phyloP scores from a whole-genome alignment of 2,113 vertebrate species.

The Otocyon megalotis region DNA sequence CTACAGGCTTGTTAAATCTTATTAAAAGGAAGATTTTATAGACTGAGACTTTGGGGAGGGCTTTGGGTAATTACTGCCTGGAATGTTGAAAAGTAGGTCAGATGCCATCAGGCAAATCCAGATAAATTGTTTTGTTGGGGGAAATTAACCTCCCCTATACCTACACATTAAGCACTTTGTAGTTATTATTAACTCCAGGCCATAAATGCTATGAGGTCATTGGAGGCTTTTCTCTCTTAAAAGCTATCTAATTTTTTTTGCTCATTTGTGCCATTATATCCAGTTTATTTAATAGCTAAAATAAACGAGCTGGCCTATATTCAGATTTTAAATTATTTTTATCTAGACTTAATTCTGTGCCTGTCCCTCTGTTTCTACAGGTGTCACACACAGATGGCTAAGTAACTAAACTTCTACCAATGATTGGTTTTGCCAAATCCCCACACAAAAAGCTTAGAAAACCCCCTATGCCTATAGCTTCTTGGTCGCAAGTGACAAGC shows the following conservation, averaged over 20 bases:
- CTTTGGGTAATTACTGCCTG: constrained; percentile 58
- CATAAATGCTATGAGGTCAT: constrained; percentile 36
- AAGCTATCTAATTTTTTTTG: neutral
- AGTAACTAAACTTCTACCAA: neutral
- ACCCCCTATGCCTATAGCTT: neutral
- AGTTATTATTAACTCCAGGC: constrained; percentile 51
- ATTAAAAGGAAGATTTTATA: constrained; percentile 71
- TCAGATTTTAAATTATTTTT: constrained; percentile 41
- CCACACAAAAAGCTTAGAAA: neutral
- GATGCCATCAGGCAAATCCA: constrained; percentile 54
- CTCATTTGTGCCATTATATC: constrained; percentile 7
- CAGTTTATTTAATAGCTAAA: constrained; percentile 52
- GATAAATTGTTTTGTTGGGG: constrained; percentile 49
- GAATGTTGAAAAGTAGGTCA: constrained; percentile 76
- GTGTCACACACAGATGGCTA: neutral
- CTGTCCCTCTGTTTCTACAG: neutral
- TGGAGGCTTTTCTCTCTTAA: constrained; percentile 38
- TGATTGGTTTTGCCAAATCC: neutral
- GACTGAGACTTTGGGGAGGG: constrained; percentile 33
- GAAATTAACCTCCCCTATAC: constrained; percentile 52
- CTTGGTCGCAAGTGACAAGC: neutral
- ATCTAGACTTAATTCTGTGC: neutral
- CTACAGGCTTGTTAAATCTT: constrained; percentile 55
- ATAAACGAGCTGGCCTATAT: constrained; percentile 1
- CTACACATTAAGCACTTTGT: constrained; percentile 7